Evolutionary conservation across 2,797 vertebrate species (phyloP), one percentile per base, ranked within the genome.

Genomic region (Xerus rutilus): DNA sequence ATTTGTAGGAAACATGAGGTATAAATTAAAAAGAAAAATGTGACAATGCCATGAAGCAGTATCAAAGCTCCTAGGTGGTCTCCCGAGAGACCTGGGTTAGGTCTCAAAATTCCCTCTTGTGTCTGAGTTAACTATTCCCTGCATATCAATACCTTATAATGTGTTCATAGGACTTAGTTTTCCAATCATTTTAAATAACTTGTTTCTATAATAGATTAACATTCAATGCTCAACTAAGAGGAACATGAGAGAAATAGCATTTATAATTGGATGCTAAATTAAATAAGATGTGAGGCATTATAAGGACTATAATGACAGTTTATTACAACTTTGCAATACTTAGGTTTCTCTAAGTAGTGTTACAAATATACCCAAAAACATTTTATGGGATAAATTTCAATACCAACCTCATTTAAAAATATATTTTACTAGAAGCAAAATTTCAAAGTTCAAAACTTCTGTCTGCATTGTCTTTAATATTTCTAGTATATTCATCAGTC

Each of bases 291-390:
- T 67, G 25, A 47, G 6, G 14, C 73, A 79, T 57, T 88, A 73
- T 18, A 5, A 88, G 17, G 74, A 52, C 12, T 47, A 5, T 17
- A 35, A 59, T 76, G 76, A 73, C 25, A 47, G n/a, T 78, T 65
- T 57, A 47, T 70, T 43, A 32, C 2, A 69, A 89, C 8, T 64
- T 65, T 62, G 8, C 9, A 64, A 52, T 35, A 87, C 7, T 52
- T 59, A 69, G 3, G 69, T 83, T 96, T 83, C 25, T 54, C 5
- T 43, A 77, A 94, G 25, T 45, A 45, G 67, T 49, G 14, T 62
- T 65, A 54, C 23, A 91, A 52, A 85, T 73, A 85, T 15, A 81
- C 59, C 86, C 69, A 79, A 86, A 94, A 59, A 21, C 28, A 73
- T 91, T 62, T 25, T 62, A 62, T 62, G 49, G 65, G 25, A 77